Percentiles rank a stretch among this genome's conserved stretches.
Evolutionary conservation across 2,888 invertebrate species (phyloP).

Genomic region (Tetragnatha montana): DNA sequence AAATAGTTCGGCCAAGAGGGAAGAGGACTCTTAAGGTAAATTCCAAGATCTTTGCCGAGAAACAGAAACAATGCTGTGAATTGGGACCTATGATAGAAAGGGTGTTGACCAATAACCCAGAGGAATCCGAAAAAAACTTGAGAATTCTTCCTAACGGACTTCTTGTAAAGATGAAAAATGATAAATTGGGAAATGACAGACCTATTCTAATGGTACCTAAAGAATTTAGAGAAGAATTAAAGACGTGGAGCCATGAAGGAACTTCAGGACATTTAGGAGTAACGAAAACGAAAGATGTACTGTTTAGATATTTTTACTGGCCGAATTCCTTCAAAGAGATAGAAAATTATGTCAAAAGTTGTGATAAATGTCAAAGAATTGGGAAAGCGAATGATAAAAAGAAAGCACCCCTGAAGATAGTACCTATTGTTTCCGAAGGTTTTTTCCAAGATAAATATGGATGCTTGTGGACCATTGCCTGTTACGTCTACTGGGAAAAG

Average conservation of each 20-base stretch:
- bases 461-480: constrained; percentile 12
- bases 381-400: not conserved
- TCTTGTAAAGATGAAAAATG: too few relatives aligned
- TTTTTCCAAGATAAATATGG: constrained; percentile 21
- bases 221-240: too few relatives aligned
- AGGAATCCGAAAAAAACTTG: too few relatives aligned
- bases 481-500: not conserved
- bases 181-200: too few relatives aligned
- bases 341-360: constrained; percentile 10
- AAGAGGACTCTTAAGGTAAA: too few relatives aligned
- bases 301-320: not conserved
- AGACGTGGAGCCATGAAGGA: not conserved
- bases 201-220: too few relatives aligned
- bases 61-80: too few relatives aligned
- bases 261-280: not conserved
- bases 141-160: too few relatives aligned
- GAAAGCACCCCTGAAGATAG: not conserved
- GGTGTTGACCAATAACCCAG: too few relatives aligned
- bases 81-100: too few relatives aligned
- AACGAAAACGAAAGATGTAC: not conserved
- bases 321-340: not conserved
- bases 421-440: not conserved
- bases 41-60: too few relatives aligned
- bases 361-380: constrained; percentile 21
- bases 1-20: too few relatives aligned